Conservation (phyloP, 2,888 invertebrate species). For the Drosophila multiciliata region DNA sequence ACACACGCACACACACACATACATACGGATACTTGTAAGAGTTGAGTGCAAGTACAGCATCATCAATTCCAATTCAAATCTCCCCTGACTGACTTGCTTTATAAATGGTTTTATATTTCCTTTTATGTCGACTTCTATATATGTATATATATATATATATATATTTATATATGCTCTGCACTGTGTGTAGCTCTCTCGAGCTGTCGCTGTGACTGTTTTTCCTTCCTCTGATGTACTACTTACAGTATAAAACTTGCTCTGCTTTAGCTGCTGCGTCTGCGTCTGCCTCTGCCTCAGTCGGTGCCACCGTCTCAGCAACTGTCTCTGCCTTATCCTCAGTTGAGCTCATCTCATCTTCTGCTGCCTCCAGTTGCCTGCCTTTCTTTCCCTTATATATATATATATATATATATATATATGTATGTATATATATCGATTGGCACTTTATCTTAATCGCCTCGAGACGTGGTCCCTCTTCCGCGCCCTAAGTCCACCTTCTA, state of each 20-base stretch:
- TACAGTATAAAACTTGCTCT: slow-evolving; percentile 53
- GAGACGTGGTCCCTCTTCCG: slow-evolving; percentile 61
- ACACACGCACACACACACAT: slow-evolving; percentile 12
- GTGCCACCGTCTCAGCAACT: slow-evolving; percentile 3
- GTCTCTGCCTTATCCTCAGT: slow-evolving; percentile 13
- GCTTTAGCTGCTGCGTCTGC: slow-evolving; percentile 19
- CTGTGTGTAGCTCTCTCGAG: slow-evolving; percentile 22
- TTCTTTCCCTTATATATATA: slow-evolving; percentile 76
- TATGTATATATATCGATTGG: slow-evolving; percentile 71
- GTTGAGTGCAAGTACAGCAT: slow-evolving; percentile 76
- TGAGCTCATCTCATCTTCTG: slow-evolving; percentile 10
- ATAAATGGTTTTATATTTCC: slow-evolving; percentile 81
- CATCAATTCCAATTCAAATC: slow-evolving; percentile 80
- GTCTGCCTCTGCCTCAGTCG: slow-evolving; percentile 11
- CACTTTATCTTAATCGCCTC: slow-evolving; percentile 80
- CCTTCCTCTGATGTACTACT: slow-evolving; percentile 32
- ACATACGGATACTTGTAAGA: slow-evolving; percentile 41
- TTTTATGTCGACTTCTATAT: slow-evolving; percentile 66
- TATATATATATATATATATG: background rate
- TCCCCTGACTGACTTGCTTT: slow-evolving; percentile 80
- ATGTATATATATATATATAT: background rate
- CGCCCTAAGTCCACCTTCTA: slow-evolving; percentile 52
- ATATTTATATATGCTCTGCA: background rate
- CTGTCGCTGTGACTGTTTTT: slow-evolving; percentile 22
- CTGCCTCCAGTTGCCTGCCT: slow-evolving; percentile 34